Conservation (phyloP, 2,888 invertebrate genomes). For the Cosmia trapezina region DNA sequence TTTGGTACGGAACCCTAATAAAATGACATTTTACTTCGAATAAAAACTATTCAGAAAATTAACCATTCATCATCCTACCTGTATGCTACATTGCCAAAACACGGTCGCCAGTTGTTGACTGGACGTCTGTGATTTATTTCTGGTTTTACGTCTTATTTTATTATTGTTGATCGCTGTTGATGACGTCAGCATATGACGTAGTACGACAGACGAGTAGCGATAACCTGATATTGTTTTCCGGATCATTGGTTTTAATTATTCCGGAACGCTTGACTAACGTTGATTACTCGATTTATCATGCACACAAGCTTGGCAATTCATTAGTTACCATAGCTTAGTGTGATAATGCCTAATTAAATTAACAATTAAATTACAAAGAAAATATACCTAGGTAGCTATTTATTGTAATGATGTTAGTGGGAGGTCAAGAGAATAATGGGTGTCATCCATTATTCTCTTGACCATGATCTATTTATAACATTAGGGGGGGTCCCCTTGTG, state of each 20-base stretch:
- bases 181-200: conserved; percentile 36
- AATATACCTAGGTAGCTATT: neutral
- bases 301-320: neutral
- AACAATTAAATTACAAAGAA: neutral
- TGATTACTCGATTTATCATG: conserved; percentile 11
- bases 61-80: conserved; percentile 23
- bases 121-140: conserved; percentile 40
- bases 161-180: conserved; percentile 27
- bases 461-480: conserved; percentile 11
- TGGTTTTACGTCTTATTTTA: conserved; percentile 51
- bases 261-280: neutral
- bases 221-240: conserved; percentile 46
- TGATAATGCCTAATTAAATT: neutral
- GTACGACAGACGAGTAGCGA: conserved; percentile 9
- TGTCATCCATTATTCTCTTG: neutral
- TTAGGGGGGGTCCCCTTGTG: too few relatives aligned
- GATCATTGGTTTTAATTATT: conserved; percentile 29
- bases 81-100: conserved; percentile 39
- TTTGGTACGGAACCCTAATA: too few relatives aligned
- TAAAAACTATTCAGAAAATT: conserved; percentile 25
- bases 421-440: neutral
- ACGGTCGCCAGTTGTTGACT: conserved; percentile 17
- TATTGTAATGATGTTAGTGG: neutral
- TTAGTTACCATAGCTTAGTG: neutral
- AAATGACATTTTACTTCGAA: neutral